phyloP scores from a whole-genome alignment of 2,797 vertebrate species.

The Meda fulgida region DNA sequence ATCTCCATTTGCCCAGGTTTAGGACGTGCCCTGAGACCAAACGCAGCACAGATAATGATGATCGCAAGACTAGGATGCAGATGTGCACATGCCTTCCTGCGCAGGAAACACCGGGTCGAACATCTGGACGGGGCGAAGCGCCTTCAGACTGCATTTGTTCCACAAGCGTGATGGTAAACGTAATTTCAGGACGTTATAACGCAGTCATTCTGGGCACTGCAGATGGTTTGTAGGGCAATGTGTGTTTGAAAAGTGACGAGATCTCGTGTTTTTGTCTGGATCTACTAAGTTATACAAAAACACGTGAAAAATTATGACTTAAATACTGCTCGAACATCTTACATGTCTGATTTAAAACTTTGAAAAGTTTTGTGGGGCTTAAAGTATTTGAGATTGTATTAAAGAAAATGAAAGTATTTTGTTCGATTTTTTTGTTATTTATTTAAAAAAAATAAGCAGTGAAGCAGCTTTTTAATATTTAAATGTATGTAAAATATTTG shows the following conservation, averaged over 20 bases:
- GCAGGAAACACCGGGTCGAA: constrained; percentile 31
- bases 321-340: background rate
- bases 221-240: background rate
- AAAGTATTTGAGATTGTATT: too few species aligned
- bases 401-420: too few species aligned
- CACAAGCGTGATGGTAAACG: background rate
- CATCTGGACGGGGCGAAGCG: constrained; percentile 20
- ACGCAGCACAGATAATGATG: constrained; percentile 14
- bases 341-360: background rate
- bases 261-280: background rate
- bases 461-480: background rate
- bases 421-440: too few species aligned
- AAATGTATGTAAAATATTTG: background rate
- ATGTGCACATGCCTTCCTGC: constrained; percentile 28
- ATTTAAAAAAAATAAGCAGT: too few species aligned
- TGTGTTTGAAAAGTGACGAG: background rate
- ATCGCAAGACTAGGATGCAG: constrained; percentile 29
- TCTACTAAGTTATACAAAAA: background rate
- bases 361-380: too few species aligned
- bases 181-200: constrained; percentile 1
- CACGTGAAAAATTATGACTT: background rate
- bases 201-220: background rate
- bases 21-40: background rate
- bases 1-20: background rate
- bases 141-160: constrained; percentile 4